Base-by-base conservation (phyloP, 2,888 invertebrate species). In the Synanthedon formicaeformis region DNA sequence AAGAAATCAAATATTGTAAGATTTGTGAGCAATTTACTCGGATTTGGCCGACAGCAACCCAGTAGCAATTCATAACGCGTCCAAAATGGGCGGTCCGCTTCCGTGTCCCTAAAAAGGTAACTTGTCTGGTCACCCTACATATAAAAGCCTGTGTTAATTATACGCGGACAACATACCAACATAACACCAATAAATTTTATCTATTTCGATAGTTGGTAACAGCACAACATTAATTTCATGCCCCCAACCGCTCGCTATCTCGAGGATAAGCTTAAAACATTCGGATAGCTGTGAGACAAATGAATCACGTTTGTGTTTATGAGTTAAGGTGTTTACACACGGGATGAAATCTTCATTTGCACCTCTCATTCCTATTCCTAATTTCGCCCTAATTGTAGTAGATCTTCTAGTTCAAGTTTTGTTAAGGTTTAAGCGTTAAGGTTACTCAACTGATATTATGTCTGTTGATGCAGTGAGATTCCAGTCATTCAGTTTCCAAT, bases 281-380 rank as follows among this genome's bases (percentile, higher is more conserved):
- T 72, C 64, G 67, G 75, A 75, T 75, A 74, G 61, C 66, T 59
- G 61, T 58, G 67, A 72, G 74, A 75, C 78, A 69, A 74, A 79
- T 79, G 76, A 75, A 77, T 78, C 78, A 78, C 75, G 69, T 70
- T 34, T 59, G 70, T 73, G 67, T 71, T 75, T 75, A 73, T 70
- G 61, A 64, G 55, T 55, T 63, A 60, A 63, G 62, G 54, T 48
- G 57, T 50, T 56, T 57, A 27, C 59, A 58, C 55, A 56, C 56
- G 45, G 45, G 2, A 1, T 34, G 34, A 34, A 34, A 34, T 34
- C 34, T 34, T 34, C 34, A 34, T 34, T 34, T 34, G 10, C 34
- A 34, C 10, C 8, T 34, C 34, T 34, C 34, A 34, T 34, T 34
- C 34, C 34, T 34, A 6, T 3, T 34, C 10, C 34, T 10, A 34